Conservation (phyloP, 2,113 vertebrate species). For the Rafetus swinhoei region DNA sequence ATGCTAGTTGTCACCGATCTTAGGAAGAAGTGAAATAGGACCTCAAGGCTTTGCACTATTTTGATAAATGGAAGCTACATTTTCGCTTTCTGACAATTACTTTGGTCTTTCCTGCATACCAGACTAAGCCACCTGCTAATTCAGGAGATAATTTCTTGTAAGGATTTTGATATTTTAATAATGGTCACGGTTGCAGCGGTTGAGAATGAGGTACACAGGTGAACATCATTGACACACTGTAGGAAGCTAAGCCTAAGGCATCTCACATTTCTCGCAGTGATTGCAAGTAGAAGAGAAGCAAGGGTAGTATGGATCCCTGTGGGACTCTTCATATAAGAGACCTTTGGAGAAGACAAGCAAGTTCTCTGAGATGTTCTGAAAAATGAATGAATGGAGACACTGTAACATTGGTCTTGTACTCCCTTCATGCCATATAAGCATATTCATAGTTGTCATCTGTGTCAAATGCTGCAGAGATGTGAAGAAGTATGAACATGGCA, state of each 20-base stretch:
- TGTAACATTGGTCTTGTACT: rapidly evolving
- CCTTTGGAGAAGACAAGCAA: not conserved
- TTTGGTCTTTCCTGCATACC: not conserved
- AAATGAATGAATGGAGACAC: rapidly evolving
- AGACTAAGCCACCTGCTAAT: not conserved
- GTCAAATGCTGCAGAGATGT: rapidly evolving
- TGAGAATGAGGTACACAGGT: not conserved
- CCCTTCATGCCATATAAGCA: not conserved
- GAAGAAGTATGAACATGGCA: rapidly evolving
- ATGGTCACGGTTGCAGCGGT: not conserved
- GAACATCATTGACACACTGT: not conserved
- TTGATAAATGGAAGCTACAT: not conserved
- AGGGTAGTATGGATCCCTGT: not conserved
- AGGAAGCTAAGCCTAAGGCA: rapidly evolving
- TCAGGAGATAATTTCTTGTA: not conserved
- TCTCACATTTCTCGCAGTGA: not conserved
- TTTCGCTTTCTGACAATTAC: not conserved
- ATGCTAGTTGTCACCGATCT: not conserved
- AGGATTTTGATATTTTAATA: not conserved
- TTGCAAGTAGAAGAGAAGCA: not conserved
- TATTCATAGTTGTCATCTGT: not conserved
- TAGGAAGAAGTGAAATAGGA: not conserved
- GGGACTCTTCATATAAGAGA: not conserved
- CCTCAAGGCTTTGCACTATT: not conserved
- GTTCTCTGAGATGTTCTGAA: not conserved